Conservation (phyloP, 2,888 invertebrate genomes). For the Mythimna pallens region DNA sequence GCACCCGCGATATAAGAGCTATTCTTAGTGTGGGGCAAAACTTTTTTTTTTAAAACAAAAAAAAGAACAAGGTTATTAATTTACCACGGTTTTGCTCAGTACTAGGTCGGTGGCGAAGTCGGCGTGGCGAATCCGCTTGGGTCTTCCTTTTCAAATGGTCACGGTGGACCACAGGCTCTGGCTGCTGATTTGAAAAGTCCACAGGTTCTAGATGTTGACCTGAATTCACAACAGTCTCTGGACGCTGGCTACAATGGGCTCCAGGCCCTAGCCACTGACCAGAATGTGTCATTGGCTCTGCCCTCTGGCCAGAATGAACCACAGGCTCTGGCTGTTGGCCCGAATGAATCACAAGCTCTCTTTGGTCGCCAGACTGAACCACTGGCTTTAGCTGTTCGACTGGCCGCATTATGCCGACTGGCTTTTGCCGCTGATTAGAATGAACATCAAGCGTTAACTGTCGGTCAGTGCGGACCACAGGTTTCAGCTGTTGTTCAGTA, state of each 20-base stretch:
- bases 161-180: not conserved
- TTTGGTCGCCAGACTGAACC: not conserved
- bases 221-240: not conserved
- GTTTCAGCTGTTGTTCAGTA: not conserved
- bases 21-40: no score
- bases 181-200: not conserved
- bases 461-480: not conserved
- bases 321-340: not conserved
- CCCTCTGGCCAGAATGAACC: not conserved
- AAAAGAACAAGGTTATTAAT: not conserved
- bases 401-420: not conserved
- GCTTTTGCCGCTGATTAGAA: not conserved
- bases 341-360: not conserved
- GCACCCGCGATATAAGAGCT: no score
- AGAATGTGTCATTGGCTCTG: not conserved
- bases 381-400: not conserved
- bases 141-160: not conserved
- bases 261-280: not conserved
- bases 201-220: not conserved
- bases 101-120: not conserved
- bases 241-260: not conserved
- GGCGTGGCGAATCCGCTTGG: not conserved
- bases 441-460: not conserved
- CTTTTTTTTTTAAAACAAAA: no score
- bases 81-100: not conserved